Conservation (phyloP, 2,113 vertebrate genomes). For the Chaetorhynchus papuensis region DNA sequence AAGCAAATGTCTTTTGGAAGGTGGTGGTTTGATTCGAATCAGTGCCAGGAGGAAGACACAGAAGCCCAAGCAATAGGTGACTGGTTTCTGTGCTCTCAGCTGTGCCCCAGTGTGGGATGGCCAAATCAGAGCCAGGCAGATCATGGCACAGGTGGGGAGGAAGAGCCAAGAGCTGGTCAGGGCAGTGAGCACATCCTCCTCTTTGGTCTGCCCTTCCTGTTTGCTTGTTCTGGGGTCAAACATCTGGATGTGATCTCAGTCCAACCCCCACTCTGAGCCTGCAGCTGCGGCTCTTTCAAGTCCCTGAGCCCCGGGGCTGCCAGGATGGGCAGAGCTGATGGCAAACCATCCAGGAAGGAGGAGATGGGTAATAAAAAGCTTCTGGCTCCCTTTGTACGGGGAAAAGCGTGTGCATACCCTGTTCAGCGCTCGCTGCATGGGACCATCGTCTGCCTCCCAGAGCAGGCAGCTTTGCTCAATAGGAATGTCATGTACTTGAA, state of each 20-base stretch:
- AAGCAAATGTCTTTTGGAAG: background rate
- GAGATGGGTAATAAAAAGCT: background rate
- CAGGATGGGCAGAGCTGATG: background rate
- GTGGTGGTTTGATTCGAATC: background rate
- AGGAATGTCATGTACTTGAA: background rate
- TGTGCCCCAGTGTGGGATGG: rapidly evolving
- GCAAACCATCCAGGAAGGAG: background rate
- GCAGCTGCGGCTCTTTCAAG: background rate
- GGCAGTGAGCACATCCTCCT: background rate
- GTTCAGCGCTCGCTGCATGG: rapidly evolving
- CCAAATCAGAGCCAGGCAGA: background rate
- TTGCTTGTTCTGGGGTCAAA: background rate
- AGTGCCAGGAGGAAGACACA: background rate
- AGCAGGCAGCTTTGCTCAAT: background rate
- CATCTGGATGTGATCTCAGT: background rate
- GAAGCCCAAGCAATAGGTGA: background rate
- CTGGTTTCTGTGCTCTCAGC: background rate
- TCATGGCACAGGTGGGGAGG: background rate
- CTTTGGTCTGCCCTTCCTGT: background rate
- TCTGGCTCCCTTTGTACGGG: background rate
- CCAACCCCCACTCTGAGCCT: background rate
- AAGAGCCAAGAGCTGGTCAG: background rate
- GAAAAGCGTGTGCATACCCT: rapidly evolving
- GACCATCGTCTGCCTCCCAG: background rate
- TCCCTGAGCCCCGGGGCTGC: background rate